A percentile compares a stretch with the other conserved stretches of the same genome.
phyloP scores from a whole-genome alignment of 1,140 invertebrate genomes.

The Ceratina australensis region DNA sequence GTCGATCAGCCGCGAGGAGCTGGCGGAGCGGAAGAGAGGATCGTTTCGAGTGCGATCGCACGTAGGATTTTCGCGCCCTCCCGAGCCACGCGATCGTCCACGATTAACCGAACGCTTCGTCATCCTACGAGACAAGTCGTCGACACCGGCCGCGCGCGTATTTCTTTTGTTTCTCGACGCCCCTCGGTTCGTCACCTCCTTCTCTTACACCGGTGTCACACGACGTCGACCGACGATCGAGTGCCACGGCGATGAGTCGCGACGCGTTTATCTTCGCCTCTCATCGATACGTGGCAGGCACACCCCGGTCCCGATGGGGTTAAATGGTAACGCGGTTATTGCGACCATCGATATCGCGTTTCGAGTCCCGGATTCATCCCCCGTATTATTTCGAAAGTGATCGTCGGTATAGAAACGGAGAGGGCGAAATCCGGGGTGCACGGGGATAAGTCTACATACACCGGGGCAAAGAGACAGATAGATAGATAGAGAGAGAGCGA shows the following conservation, averaged over 20 bases:
- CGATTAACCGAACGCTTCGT: conserved; percentile 74
- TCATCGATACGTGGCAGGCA: conserved; percentile 31
- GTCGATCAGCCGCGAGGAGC: conserved; percentile 6
- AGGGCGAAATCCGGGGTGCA: neutral
- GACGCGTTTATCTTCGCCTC: neutral
- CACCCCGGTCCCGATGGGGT: conserved; percentile 53
- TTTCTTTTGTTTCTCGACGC: neutral
- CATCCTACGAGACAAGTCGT: conserved; percentile 42
- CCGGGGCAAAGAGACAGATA: neutral
- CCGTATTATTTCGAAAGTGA: conserved; percentile 51
- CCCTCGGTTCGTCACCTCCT: neutral
- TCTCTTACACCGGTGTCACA: neutral
- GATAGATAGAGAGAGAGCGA: neutral
- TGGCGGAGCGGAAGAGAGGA: conserved; percentile 52
- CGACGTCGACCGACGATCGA: neutral
- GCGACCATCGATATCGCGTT: conserved; percentile 57
- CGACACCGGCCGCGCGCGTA: neutral
- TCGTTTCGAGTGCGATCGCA: conserved; percentile 61
- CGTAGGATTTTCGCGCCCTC: conserved; percentile 71
- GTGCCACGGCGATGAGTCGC: neutral
- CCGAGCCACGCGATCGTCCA: conserved; percentile 69
- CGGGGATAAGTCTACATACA: conserved; percentile 24
- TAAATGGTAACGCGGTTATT: conserved; percentile 51
- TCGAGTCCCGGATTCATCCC: conserved; percentile 48
- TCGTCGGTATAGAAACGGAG: conserved; percentile 29